Percentiles rank a stretch among this genome's conserved stretches.
These are phyloP conservation scores for pig (Sus scrofa) DNA, from an alignment of 2,113 vertebrate species.

Conservation along the genomic window DNA sequence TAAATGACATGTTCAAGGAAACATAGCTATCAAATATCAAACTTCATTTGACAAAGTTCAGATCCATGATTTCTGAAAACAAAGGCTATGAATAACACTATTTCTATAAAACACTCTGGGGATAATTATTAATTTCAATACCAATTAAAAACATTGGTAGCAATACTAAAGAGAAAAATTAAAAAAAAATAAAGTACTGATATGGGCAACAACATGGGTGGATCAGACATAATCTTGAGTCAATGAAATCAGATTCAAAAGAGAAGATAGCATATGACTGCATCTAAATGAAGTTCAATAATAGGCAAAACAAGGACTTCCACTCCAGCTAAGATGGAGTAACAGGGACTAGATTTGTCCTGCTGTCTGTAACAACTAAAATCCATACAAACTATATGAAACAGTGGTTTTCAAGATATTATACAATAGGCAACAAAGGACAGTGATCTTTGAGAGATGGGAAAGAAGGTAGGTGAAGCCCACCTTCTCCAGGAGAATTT, in stretches of 20 bases:
- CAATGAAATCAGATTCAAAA: background rate
- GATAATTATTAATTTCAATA: background rate
- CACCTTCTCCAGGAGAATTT: background rate
- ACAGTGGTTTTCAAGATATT: background rate
- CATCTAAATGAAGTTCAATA: background rate
- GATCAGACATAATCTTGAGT: background rate
- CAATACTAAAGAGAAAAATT: background rate
- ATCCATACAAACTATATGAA: background rate
- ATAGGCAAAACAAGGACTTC: background rate
- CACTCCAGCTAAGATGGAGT: background rate
- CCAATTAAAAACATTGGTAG: background rate
- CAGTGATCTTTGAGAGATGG: background rate
- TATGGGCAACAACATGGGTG: background rate
- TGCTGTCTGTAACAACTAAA: background rate
- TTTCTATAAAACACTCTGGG: background rate
- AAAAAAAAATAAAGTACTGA: constrained; percentile 1
- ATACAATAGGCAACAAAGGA: background rate
- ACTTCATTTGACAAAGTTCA: background rate
- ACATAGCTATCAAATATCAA: background rate
- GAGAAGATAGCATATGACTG: background rate
- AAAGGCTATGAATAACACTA: background rate
- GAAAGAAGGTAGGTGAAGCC: background rate
- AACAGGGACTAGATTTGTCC: background rate
- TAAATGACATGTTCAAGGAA: background rate
- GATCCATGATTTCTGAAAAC: background rate